phyloP scores from a whole-genome alignment of 92 coral and sea anemone species.

The Blastomussa wellsi region DNA sequence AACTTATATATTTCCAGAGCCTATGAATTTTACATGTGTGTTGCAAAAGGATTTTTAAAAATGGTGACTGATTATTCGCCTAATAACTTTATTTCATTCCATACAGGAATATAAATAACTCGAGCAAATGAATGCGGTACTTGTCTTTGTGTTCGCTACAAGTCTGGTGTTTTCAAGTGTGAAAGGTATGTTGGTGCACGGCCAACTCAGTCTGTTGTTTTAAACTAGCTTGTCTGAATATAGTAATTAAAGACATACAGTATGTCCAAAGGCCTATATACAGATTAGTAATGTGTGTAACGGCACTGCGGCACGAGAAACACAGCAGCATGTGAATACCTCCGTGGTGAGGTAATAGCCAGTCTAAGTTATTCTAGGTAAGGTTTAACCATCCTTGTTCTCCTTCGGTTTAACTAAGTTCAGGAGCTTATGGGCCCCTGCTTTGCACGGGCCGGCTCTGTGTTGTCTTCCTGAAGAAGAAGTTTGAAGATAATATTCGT shows the following conservation, averaged over 20 bases:
- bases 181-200: conserved; percentile 8
- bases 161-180: conserved; percentile 4
- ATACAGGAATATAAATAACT: neutral
- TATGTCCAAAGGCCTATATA: too few species aligned
- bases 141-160: neutral
- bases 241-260: too few species aligned
- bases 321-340: too few species aligned
- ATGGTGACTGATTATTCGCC: neutral
- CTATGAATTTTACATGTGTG: neutral
- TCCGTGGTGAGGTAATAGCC: too few species aligned
- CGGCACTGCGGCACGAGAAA: too few species aligned
- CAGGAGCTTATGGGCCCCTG: too few species aligned
- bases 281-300: too few species aligned
- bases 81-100: neutral
- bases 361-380: too few species aligned
- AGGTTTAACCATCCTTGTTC: neutral
- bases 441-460: too few species aligned
- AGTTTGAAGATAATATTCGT: too few species aligned
- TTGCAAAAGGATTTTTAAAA: neutral
- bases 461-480: too few species aligned
- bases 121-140: conserved; percentile 15
- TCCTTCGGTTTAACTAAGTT: neutral
- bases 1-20: neutral
- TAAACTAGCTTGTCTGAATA: neutral
- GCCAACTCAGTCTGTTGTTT: neutral